Percentiles rank a stretch among this genome's conserved stretches.
These are phyloP conservation scores for Dendrocincla tyrannina DNA, from an alignment of 2,797 vertebrate species.

Conservation along the genomic window DNA sequence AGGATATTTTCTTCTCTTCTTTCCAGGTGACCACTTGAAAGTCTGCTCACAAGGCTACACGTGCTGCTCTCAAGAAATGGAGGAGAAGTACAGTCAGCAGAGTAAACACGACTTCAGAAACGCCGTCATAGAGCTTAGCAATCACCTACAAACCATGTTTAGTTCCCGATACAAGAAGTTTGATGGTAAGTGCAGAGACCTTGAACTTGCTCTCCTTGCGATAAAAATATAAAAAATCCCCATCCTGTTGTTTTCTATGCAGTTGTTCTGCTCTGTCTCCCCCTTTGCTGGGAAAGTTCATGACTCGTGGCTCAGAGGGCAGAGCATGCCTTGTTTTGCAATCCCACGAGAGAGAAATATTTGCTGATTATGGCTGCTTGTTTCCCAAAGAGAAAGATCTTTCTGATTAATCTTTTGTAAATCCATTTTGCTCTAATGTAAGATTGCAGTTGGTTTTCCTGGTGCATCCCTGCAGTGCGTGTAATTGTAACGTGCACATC, in stretches of 20 bases:
- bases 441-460: background rate
- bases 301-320: background rate
- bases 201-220: background rate
- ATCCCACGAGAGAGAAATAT: background rate
- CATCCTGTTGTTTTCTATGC: background rate
- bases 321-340: constrained; percentile 44
- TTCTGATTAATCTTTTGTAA: background rate
- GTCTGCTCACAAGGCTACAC: constrained; percentile 92
- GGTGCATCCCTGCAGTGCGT: accelerated
- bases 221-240: background rate
- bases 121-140: constrained; percentile 85
- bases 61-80: constrained; percentile 97
- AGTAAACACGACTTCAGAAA: constrained; percentile 91
- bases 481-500: background rate
- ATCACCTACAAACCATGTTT: constrained; percentile 87
- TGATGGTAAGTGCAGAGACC: constrained; percentile 85
- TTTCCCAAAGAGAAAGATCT: constrained; percentile 4
- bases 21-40: constrained; percentile 90
- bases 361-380: constrained; percentile 34
- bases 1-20: constrained; percentile 3
- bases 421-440: background rate
- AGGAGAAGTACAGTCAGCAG: constrained; percentile 93
- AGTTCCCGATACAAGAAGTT: constrained; percentile 91
- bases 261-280: background rate
- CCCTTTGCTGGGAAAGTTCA: background rate